phyloP scores from a whole-genome alignment of 1,140 invertebrate genomes.

The Mylabris phalerata region DNA sequence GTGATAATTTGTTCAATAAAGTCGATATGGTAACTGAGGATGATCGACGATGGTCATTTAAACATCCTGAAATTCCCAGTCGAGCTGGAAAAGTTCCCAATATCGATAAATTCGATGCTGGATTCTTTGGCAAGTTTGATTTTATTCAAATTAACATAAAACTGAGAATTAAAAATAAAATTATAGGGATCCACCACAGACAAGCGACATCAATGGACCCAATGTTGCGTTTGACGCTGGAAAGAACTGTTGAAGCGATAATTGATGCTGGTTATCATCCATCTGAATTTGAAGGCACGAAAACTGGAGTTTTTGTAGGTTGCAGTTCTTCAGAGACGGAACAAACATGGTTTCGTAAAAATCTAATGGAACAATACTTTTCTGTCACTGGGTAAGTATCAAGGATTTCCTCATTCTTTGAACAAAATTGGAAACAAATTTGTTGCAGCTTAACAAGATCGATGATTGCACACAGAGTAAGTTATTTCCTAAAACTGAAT shows the following conservation, averaged over 20 bases:
- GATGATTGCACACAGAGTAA: slow-evolving; percentile 84
- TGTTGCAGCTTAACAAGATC: not conserved
- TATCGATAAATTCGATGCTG: too few relatives aligned
- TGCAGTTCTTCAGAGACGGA: slow-evolving; percentile 43
- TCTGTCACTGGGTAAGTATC: not conserved
- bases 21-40: too few relatives aligned
- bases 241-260: too few relatives aligned
- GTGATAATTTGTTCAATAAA: too few relatives aligned
- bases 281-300: slow-evolving; percentile 55
- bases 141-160: slow-evolving; percentile 53
- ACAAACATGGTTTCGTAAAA: not conserved
- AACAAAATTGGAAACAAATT: not conserved
- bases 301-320: slow-evolving; percentile 73
- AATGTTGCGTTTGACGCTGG: too few relatives aligned
- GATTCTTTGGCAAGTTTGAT: too few relatives aligned
- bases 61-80: too few relatives aligned
- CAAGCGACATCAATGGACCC: too few relatives aligned
- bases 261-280: slow-evolving; percentile 70
- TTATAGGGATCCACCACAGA: too few relatives aligned
- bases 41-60: too few relatives aligned
- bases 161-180: too few relatives aligned
- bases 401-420: not conserved
- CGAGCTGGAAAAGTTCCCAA: too few relatives aligned
- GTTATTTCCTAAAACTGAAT: slow-evolving; percentile 61
- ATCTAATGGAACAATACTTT: not conserved